Evolutionary conservation across 1,140 invertebrate genomes (phyloP).

Genomic region (Cotesia vestalis): DNA sequence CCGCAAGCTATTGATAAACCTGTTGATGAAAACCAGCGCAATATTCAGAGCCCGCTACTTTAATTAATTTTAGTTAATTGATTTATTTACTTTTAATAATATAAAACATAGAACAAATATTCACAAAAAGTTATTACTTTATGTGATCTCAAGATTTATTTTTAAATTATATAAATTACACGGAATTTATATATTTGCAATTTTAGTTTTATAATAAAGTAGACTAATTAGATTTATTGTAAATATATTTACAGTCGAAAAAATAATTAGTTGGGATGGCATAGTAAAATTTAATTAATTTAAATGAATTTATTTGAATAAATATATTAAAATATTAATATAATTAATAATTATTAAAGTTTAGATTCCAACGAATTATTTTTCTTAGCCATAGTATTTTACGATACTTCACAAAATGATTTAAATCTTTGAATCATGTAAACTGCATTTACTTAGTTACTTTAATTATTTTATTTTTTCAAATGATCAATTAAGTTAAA

Average conservation of each 20-base stretch:
- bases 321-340: constrained; percentile 1
- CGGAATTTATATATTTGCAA: no score
- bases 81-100: neutral
- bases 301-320: no score
- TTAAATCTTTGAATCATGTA: no score
- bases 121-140: neutral
- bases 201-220: no score
- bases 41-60: constrained; percentile 16
- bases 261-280: no score
- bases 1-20: neutral
- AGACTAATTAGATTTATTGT: no score
- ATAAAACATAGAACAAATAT: neutral
- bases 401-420: constrained; percentile 10
- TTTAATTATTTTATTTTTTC: no score
- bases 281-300: neutral
- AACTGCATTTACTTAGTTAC: no score
- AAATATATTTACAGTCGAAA: no score
- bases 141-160: neutral
- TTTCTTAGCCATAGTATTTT: constrained; percentile 5
- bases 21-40: constrained; percentile 15
- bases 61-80: neutral
- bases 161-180: neutral
- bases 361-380: constrained; percentile 16
- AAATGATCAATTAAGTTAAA: no score
- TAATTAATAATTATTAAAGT: no score